Evolutionary conservation across 2,113 vertebrate species (phyloP).

Genomic region (Atrichornis clamosus): DNA sequence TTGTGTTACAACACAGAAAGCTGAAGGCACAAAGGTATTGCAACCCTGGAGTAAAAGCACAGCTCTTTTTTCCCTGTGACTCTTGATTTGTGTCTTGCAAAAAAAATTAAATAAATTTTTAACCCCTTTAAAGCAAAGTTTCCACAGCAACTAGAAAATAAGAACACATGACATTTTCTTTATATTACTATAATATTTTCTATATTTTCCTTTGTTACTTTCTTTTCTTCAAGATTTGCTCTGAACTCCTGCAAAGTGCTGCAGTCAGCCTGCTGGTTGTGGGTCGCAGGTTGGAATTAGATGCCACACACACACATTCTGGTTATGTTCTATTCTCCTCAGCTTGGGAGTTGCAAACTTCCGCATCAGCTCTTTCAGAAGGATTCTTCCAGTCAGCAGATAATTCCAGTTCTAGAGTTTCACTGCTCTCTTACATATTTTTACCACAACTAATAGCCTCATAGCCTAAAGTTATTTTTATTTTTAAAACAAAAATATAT

Average conservation of each 20-base stretch:
- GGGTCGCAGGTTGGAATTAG: not conserved
- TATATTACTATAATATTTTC: not conserved
- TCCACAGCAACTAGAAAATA: not conserved
- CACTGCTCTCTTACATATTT: not conserved
- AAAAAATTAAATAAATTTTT: not conserved
- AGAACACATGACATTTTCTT: not conserved
- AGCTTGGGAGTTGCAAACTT: not conserved
- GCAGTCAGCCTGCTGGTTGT: not conserved
- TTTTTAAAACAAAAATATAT: not conserved
- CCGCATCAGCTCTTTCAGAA: not conserved
- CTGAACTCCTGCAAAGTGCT: not conserved
- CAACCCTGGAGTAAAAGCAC: not conserved
- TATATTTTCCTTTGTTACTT: not conserved
- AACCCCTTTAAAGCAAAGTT: not conserved
- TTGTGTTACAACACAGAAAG: not conserved
- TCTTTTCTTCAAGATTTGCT: not conserved
- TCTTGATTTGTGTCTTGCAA: not conserved
- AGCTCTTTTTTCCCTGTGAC: no score
- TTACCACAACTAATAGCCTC: not conserved
- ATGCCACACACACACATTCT: not conserved
- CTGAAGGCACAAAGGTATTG: not conserved
- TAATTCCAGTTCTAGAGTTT: not conserved
- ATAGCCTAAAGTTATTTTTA: not conserved
- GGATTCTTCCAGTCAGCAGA: not conserved
- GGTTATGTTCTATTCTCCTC: not conserved